Conservation (phyloP, 2,888 invertebrate genomes). For the Eupithecia inturbata region DNA sequence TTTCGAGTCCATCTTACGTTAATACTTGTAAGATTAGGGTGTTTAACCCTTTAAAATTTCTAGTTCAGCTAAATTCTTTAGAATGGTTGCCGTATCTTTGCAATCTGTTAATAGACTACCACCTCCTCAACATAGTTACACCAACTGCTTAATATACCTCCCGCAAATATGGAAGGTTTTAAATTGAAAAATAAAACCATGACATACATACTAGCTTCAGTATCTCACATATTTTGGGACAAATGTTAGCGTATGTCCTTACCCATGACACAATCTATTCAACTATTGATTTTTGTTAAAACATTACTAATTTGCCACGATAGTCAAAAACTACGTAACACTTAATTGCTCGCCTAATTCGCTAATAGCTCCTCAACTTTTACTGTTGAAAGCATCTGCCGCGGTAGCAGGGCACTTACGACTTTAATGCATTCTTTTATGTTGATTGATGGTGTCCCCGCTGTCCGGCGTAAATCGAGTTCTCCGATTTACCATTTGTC, state of each 20-base stretch:
- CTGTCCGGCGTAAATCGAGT: conserved; percentile 45
- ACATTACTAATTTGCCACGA: neutral
- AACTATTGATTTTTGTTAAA: neutral
- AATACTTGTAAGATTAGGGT: neutral
- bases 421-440: conserved; percentile 59
- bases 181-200: neutral
- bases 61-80: neutral
- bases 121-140: too few species aligned
- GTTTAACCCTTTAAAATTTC: neutral
- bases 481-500: conserved; percentile 55
- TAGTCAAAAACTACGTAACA: conserved; percentile 40
- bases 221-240: neutral
- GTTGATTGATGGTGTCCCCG: conserved; percentile 56
- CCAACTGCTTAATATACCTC: too few species aligned
- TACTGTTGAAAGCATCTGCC: conserved; percentile 64
- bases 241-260: neutral
- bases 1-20: too few species aligned
- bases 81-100: neutral
- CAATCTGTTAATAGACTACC: neutral
- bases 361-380: conserved; percentile 49
- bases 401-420: conserved; percentile 41
- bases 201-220: too few species aligned
- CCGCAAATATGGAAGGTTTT: too few species aligned
- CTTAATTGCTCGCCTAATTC: conserved; percentile 47
- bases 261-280: neutral